Evolutionary conservation across 2,888 invertebrate species (phyloP).

Genomic region (Ferdinandea cuprea): DNA sequence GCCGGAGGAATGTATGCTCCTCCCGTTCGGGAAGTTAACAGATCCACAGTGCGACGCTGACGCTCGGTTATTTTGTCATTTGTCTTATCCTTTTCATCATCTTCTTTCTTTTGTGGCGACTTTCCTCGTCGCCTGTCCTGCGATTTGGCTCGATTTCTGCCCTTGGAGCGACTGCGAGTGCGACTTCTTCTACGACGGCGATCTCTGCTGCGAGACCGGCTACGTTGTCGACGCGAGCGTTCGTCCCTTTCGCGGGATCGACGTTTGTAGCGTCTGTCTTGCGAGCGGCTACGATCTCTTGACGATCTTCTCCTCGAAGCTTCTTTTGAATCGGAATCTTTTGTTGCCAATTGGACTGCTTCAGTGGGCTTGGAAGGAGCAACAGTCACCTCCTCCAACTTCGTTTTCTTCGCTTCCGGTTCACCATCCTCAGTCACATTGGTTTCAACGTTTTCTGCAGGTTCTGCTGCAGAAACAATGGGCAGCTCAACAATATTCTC

Average conservation of each 20-base stretch:
- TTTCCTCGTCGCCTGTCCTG: constrained; percentile 21
- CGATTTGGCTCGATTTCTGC: constrained; percentile 17
- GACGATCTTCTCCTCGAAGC: constrained; percentile 3
- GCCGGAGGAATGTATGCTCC: constrained; percentile 99
- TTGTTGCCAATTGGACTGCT: neutral
- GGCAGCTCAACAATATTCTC: neutral
- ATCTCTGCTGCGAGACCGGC: constrained; percentile 53
- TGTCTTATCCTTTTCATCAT: constrained; percentile 77
- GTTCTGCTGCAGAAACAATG: neutral
- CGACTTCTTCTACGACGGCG: constrained; percentile 73
- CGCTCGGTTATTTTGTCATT: constrained; percentile 81
- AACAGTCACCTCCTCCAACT: neutral
- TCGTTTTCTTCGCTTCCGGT: constrained; percentile 53
- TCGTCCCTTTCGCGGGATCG: constrained; percentile 44
- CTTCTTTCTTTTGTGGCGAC: constrained; percentile 73
- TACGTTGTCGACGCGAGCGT: constrained; percentile 30
- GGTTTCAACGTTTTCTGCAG: neutral
- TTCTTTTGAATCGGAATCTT: constrained; percentile 16
- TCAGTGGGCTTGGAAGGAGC: neutral
- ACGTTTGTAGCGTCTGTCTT: constrained; percentile 26
- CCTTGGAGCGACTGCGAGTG: constrained; percentile 60
- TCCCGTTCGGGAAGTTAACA: constrained; percentile 92
- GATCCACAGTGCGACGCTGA: constrained; percentile 84
- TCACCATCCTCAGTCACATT: constrained; percentile 2
- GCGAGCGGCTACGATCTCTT: constrained; percentile 36